phyloP scores from a whole-genome alignment of 2,113 vertebrate species.

The Rhynchopsitta pachyrhyncha region DNA sequence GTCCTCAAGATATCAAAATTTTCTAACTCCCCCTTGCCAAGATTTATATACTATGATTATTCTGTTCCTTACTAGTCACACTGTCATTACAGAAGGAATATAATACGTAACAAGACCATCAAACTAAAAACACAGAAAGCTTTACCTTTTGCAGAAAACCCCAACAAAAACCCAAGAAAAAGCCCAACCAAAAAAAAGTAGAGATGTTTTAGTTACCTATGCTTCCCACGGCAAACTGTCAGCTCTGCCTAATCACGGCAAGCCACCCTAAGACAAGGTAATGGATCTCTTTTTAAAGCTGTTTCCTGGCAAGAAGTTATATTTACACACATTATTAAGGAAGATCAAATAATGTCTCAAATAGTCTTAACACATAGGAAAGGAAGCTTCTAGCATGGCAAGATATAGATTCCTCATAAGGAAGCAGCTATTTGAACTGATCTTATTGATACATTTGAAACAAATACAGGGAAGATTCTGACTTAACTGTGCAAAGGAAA shows the following conservation, averaged over 20 bases:
- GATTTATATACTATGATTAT: neutral
- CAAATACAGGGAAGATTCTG: neutral
- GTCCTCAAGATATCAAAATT: neutral
- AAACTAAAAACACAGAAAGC: neutral
- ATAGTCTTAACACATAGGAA: neutral
- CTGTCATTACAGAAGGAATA: neutral
- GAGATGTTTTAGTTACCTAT: neutral
- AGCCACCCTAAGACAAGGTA: neutral
- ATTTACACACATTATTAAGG: neutral
- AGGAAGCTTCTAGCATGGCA: neutral
- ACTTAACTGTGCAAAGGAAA: neutral
- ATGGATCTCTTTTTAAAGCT: neutral
- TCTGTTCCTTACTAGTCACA: neutral
- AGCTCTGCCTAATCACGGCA: neutral
- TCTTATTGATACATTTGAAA: neutral
- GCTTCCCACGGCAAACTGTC: neutral
- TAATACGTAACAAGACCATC: neutral
- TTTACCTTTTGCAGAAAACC: neutral
- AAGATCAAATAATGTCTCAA: neutral
- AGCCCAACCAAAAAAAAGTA: rapidly evolving
- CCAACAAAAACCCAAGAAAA: rapidly evolving
- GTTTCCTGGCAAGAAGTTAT: neutral
- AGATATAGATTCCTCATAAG: neutral
- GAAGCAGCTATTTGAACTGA: neutral
- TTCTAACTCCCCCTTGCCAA: neutral